Conservation (phyloP, 2,888 invertebrate species). For the Endomychus coccineus region DNA sequence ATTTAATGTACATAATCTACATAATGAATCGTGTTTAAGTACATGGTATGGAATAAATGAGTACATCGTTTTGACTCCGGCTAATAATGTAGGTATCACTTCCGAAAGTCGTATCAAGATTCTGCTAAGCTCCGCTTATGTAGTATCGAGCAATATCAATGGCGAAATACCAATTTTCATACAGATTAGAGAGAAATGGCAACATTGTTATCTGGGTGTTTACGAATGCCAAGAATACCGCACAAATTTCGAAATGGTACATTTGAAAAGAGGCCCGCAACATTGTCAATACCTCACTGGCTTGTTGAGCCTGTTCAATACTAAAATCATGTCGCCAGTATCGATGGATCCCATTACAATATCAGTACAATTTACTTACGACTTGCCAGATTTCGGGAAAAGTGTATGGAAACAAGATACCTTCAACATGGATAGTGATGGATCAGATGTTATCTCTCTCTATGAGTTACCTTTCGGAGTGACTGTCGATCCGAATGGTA, state of each 20-base stretch:
- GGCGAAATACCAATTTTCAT: slow-evolving; percentile 81
- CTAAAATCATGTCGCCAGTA: slow-evolving; percentile 65
- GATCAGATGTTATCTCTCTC: slow-evolving; percentile 47
- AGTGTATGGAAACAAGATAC: slow-evolving; percentile 57
- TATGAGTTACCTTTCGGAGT: slow-evolving; percentile 77
- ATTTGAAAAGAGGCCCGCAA: slow-evolving; percentile 70
- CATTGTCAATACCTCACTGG: slow-evolving; percentile 79
- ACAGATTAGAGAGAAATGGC: slow-evolving; percentile 75
- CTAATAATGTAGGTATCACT: slow-evolving; percentile 49
- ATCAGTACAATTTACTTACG: slow-evolving; percentile 69
- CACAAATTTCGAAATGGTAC: slow-evolving; percentile 84
- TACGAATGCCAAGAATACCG: slow-evolving; percentile 64
- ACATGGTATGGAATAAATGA: slow-evolving; percentile 76
- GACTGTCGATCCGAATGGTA: slow-evolving; percentile 70
- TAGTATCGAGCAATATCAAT: slow-evolving; percentile 74
- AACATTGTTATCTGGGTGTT: slow-evolving; percentile 73
- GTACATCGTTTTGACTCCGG: slow-evolving; percentile 70
- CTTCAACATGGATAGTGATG: slow-evolving; percentile 51
- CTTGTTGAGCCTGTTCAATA: slow-evolving; percentile 80
- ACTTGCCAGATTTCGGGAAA: slow-evolving; percentile 44
- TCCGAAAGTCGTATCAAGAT: slow-evolving; percentile 70
- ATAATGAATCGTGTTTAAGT: slow-evolving; percentile 53
- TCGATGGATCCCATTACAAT: slow-evolving; percentile 59
- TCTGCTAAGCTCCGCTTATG: slow-evolving; percentile 70
- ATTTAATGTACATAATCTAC: slow-evolving; percentile 42